These are phyloP conservation scores for Phalanger gymnotis DNA, from an alignment of 2,797 vertebrate species.

Conservation along the genomic window DNA sequence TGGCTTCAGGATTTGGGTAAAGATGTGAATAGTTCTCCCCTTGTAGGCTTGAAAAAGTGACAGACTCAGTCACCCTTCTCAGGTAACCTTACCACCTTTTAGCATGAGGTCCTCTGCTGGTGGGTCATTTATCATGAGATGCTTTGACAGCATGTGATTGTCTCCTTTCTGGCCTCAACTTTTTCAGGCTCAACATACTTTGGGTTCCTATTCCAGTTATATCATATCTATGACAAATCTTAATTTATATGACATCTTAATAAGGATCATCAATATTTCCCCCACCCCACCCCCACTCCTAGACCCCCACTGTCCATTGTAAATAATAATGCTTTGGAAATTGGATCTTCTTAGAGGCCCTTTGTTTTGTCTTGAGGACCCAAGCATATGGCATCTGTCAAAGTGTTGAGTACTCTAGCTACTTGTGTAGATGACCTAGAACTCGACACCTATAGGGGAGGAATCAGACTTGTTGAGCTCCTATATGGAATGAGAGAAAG, in stretches of 20 bases:
- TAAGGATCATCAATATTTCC: neutral
- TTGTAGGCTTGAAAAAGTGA: neutral
- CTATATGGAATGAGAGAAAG: neutral
- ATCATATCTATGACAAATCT: neutral
- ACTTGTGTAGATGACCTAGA: neutral
- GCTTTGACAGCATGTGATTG: neutral
- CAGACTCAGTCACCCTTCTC: neutral
- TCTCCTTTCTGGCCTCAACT: neutral
- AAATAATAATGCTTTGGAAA: neutral
- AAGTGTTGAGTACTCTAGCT: fast-evolving
- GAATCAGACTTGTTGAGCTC: neutral
- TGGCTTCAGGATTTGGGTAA: neutral
- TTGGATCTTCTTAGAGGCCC: neutral
- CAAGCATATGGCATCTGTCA: neutral
- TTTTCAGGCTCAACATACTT: neutral
- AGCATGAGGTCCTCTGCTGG: neutral
- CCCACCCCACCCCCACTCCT: no score
- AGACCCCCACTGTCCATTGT: neutral
- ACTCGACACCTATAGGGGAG: neutral
- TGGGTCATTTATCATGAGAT: neutral
- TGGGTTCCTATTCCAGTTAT: neutral
- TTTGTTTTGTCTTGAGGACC: neutral
- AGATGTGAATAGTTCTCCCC: neutral
- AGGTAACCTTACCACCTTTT: neutral
- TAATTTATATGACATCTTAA: neutral